phyloP scores from a whole-genome alignment of 2,888 invertebrate species.

The Hyposoter dolosus region DNA sequence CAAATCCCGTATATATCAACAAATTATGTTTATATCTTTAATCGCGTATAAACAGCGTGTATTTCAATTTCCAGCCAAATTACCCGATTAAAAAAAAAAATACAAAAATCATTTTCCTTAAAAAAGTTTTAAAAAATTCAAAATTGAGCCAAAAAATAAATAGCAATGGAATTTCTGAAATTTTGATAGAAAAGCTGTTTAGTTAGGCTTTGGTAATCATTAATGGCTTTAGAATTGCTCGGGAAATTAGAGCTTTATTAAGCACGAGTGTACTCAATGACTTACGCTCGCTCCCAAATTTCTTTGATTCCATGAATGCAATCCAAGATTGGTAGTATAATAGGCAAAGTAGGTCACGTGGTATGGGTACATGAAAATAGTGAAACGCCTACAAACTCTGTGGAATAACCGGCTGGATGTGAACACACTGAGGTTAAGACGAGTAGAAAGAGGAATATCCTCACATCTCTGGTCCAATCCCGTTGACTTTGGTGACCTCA shows the following conservation, averaged over 20 bases:
- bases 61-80: no score
- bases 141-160: not conserved
- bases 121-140: no score
- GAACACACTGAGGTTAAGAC: slow-evolving; percentile 24
- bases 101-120: no score
- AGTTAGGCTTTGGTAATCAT: slow-evolving; percentile 1
- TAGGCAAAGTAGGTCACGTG: slow-evolving; percentile 30
- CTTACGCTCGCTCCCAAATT: slow-evolving; percentile 23
- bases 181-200: not conserved
- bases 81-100: no score
- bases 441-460: slow-evolving; percentile 35
- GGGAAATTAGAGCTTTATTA: slow-evolving; percentile 46
- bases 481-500: slow-evolving; percentile 54
- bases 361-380: slow-evolving; percentile 31
- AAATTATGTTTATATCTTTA: not conserved
- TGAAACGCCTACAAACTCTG: slow-evolving; percentile 33
- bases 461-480: slow-evolving; percentile 24
- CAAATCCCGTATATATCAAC: not conserved
- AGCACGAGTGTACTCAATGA: slow-evolving; percentile 42
- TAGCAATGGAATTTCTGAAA: not conserved
- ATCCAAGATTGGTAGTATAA: slow-evolving; percentile 28
- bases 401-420: slow-evolving; percentile 40
- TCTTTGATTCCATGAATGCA: slow-evolving; percentile 41
- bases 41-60: no score
- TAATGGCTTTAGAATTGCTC: slow-evolving; percentile 15